A percentile compares a stretch with the other conserved stretches of the same genome.
Conservation (phyloP, 2,113 vertebrate species). For the Buteo buteo region DNA sequence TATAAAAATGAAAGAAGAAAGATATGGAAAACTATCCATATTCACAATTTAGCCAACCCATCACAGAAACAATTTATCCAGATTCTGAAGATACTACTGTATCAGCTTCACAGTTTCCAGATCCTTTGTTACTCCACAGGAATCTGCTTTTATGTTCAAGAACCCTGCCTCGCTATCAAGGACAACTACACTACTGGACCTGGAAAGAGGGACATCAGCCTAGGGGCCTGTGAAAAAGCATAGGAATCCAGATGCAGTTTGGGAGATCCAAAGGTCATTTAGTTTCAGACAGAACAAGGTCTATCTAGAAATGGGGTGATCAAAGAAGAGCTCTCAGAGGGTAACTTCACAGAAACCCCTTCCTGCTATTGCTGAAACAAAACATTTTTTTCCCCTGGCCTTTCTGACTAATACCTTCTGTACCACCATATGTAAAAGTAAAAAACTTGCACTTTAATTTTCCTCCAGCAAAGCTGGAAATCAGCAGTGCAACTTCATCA, state of each 20-base stretch:
- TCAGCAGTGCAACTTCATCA: background rate
- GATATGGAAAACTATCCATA: background rate
- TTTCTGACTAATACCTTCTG: background rate
- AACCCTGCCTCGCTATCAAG: background rate
- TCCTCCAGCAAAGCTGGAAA: background rate
- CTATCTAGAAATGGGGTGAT: background rate
- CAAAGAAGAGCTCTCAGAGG: background rate
- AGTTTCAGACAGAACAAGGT: background rate
- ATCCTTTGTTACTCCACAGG: background rate
- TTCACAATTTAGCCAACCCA: background rate
- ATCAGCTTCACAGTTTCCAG: background rate
- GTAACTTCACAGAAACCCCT: background rate
- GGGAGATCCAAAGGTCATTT: background rate
- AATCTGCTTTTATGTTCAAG: background rate
- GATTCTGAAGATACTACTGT: background rate
- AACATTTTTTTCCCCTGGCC: background rate
- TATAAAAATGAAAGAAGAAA: background rate
- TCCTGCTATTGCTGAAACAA: background rate
- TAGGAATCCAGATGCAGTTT: background rate
- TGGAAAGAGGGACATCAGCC: background rate
- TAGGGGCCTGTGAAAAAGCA: background rate
- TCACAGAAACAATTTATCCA: background rate
- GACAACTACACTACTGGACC: background rate
- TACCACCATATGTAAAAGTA: background rate
- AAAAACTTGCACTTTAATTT: background rate